Percentiles rank a stretch among this genome's conserved stretches.
phyloP scores from a whole-genome alignment of 35 echinoderm and acorn worm species.

The Hemicentrotus pulcherrimus region DNA sequence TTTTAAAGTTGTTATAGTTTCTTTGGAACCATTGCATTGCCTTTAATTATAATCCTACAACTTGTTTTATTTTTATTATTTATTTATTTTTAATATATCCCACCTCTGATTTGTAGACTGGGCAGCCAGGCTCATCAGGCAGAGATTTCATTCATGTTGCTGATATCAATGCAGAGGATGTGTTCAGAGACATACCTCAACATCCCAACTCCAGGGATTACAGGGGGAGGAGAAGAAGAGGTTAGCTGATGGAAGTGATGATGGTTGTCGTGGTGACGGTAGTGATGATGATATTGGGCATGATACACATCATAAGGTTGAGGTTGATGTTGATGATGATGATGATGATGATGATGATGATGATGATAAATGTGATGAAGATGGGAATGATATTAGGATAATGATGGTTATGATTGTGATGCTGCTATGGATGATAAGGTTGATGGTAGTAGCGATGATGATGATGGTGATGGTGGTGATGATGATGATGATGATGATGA shows the following conservation, averaged over 20 bases:
- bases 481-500: neutral
- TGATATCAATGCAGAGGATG: conserved; percentile 72
- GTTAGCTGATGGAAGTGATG: neutral
- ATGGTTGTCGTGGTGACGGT: neutral
- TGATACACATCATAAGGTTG: neutral
- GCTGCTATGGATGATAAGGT: neutral
- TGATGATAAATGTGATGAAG: neutral
- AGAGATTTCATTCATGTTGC: conserved; percentile 87
- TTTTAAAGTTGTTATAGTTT: no score
- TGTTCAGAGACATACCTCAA: conserved; percentile 60
- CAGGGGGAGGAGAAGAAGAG: neutral
- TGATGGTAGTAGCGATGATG: neutral
- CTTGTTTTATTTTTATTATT: neutral
- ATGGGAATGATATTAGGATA: neutral
- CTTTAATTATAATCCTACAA: neutral
- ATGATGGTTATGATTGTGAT: neutral
- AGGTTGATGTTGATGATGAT: neutral
- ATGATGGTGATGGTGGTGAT: neutral
- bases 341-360: neutral
- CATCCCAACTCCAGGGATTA: conserved; percentile 30
- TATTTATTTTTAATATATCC: neutral
- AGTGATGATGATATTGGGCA: neutral
- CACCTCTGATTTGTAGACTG: neutral
- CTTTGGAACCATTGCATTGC: neutral
- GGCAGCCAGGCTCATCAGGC: conserved; percentile 19